These are phyloP conservation scores for Hyalella azteca DNA, from an alignment of 2,888 invertebrate species.

Conservation along the genomic window DNA sequence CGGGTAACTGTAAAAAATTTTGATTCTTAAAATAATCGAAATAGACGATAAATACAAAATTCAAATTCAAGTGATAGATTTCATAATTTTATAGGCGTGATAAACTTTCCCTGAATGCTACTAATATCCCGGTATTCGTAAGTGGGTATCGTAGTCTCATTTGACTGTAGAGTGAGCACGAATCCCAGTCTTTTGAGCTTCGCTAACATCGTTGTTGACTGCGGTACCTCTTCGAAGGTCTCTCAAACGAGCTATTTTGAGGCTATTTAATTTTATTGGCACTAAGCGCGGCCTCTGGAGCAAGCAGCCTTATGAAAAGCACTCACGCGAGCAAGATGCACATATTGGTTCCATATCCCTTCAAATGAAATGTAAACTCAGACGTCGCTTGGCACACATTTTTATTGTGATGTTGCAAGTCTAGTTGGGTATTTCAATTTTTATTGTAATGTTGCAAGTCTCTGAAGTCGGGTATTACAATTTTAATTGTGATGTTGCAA, in stretches of 20 bases:
- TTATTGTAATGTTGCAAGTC: too few relatives aligned
- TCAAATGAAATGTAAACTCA: constrained; percentile 13
- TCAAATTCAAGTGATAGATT: background rate
- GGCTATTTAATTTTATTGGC: background rate
- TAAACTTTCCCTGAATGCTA: background rate
- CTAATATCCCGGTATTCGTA: background rate
- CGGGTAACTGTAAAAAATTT: too few relatives aligned
- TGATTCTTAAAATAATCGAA: too few relatives aligned
- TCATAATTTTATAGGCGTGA: background rate
- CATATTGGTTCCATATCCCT: background rate
- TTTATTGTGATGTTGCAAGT: too few relatives aligned
- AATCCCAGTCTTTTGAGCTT: background rate
- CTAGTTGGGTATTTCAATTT: too few relatives aligned
- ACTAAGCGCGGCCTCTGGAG: background rate
- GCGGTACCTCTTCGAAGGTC: background rate
- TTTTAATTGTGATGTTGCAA: too few relatives aligned
- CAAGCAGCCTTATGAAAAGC: background rate
- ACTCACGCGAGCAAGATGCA: background rate
- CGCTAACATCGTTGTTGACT: background rate
- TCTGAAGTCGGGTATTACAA: too few relatives aligned
- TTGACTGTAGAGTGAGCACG: background rate
- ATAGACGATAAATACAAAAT: background rate
- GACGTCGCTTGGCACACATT: background rate
- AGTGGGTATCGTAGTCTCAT: background rate
- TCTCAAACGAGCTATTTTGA: background rate